phyloP scores from a whole-genome alignment of 2,113 vertebrate genomes.

The Beaufortia kweichowensis region DNA sequence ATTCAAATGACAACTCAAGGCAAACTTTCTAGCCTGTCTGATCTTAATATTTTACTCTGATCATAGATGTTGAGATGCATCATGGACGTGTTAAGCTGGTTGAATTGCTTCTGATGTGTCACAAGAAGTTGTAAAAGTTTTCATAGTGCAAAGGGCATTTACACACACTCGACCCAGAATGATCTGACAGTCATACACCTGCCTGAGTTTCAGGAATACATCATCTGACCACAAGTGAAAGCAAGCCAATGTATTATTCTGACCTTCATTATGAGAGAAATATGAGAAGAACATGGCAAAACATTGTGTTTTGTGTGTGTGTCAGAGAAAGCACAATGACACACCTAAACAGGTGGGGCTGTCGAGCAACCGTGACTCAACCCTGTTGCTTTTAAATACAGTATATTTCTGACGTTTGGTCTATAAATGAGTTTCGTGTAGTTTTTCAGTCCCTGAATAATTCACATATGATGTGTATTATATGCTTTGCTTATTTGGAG shows the following conservation, averaged over 20 bases:
- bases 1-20: slow-evolving; percentile 3
- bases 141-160: not conserved
- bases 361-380: slow-evolving; percentile 30
- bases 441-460: no score
- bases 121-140: slow-evolving; percentile 28
- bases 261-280: slow-evolving; percentile 8
- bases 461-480: not conserved
- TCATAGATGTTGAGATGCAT: not conserved
- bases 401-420: not conserved
- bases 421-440: not conserved
- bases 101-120: not conserved
- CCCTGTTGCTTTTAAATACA: not conserved
- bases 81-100: not conserved
- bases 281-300: slow-evolving; percentile 6
- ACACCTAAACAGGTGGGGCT: slow-evolving; percentile 47
- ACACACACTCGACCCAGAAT: not conserved
- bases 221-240: not conserved
- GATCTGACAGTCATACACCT: not conserved
- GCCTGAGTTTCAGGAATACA: not conserved
- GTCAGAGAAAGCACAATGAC: slow-evolving; percentile 28
- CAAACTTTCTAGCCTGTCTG: no score
- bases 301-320: not conserved
- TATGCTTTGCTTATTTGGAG: not conserved
- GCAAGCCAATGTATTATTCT: not conserved
- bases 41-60: no score